A percentile compares a stretch with the other conserved stretches of the same genome.
phyloP scores from a whole-genome alignment of 2,113 vertebrate species.

The Rhagologus leucostigma region DNA sequence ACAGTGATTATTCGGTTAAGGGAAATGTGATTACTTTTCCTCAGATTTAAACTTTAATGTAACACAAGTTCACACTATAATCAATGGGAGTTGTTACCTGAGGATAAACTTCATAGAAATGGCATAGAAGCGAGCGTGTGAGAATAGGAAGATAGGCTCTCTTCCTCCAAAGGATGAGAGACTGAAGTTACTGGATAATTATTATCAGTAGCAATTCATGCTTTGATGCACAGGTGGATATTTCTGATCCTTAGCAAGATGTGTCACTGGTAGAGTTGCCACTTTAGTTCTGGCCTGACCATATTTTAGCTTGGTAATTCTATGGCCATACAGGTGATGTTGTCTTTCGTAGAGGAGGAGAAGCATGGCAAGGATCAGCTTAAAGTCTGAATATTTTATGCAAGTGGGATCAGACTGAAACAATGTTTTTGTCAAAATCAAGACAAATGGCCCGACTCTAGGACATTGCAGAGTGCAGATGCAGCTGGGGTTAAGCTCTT shows the following conservation, averaged over 20 bases:
- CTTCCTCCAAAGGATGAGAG: background rate
- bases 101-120: background rate
- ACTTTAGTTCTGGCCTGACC: background rate
- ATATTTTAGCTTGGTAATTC: background rate
- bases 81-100: background rate
- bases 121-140: background rate
- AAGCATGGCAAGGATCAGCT: background rate
- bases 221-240: background rate
- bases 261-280: accelerated
- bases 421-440: background rate
- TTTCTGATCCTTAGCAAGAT: background rate
- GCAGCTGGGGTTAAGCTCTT: background rate
- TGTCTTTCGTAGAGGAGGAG: background rate
- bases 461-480: background rate
- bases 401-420: background rate
- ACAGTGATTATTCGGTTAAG: background rate
- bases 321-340: background rate
- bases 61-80: accelerated
- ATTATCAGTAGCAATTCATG: background rate
- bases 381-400: background rate
- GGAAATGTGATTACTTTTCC: background rate
- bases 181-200: background rate
- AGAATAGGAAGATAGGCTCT: background rate
- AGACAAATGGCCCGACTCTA: accelerated
- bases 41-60: background rate